A percentile compares a stretch with the other conserved stretches of the same genome.
These are phyloP conservation scores for Brienomyrus brachyistius DNA, from an alignment of 2,113 vertebrate genomes.

Conservation along the genomic window DNA sequence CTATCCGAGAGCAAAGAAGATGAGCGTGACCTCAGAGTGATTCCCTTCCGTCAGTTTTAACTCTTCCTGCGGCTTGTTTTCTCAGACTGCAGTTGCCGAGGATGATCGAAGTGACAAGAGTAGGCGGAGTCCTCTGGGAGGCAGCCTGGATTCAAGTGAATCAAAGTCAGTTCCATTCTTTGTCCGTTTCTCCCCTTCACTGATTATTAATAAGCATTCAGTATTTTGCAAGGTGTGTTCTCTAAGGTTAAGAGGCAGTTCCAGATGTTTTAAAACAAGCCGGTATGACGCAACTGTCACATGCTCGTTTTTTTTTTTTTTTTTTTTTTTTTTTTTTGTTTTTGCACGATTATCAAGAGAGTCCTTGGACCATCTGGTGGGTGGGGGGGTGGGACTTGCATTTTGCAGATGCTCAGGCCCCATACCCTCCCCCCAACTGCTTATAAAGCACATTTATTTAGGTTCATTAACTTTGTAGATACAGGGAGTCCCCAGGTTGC, in stretches of 20 bases:
- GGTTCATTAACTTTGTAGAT: background rate
- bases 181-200: background rate
- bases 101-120: conserved; percentile 81
- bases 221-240: too few species aligned
- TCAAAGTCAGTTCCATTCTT: conserved; percentile 63
- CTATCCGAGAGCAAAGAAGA: background rate
- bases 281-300: too few species aligned
- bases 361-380: too few species aligned
- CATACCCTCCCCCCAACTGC: background rate
- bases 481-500: background rate
- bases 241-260: too few species aligned
- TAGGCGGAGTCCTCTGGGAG: conserved; percentile 86
- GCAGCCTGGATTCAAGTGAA: conserved; percentile 77
- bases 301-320: background rate
- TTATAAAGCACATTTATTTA: background rate
- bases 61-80: conserved; percentile 28
- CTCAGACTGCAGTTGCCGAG: conserved; percentile 69
- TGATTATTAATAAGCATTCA: background rate
- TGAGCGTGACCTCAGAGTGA: background rate
- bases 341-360: too few species aligned
- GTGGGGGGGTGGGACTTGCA: too few species aligned
- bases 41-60: background rate
- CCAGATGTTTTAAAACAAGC: background rate
- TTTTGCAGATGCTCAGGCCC: too few species aligned
- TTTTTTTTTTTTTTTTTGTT: too few species aligned